Percentiles rank a stretch among this genome's conserved stretches.
Conservation (phyloP, 2,113 vertebrate genomes). For the Varanus salvator region DNA sequence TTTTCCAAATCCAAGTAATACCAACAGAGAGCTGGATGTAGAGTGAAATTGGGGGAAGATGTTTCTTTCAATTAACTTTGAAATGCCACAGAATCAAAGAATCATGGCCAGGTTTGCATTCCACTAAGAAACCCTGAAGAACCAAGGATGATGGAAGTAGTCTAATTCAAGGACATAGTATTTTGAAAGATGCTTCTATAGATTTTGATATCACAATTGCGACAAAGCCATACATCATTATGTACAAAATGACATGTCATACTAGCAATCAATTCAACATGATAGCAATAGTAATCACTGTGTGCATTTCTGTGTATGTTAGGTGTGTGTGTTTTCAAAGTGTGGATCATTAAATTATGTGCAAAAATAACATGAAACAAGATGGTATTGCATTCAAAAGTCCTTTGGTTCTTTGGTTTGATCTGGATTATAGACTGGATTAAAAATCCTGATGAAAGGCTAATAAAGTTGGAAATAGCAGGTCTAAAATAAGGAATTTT, state of each 20-base stretch:
- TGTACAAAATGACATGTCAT: conserved; percentile 38
- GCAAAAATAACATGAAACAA: conserved; percentile 53
- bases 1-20: background rate
- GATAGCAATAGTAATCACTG: conserved; percentile 63
- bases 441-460: no score
- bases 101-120: background rate
- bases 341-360: conserved; percentile 29
- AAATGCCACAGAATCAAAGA: background rate
- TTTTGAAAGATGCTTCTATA: conserved; percentile 45
- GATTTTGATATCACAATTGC: conserved; percentile 52
- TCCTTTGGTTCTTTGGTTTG: background rate
- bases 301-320: background rate
- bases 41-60: background rate
- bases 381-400: conserved; percentile 55
- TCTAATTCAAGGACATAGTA: conserved; percentile 52
- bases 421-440: no score
- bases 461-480: no score
- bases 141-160: conserved; percentile 28
- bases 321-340: conserved; percentile 44
- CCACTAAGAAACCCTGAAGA: conserved; percentile 28
- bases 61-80: background rate
- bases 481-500: no score
- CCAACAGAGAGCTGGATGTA: background rate
- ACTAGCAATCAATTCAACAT: conserved; percentile 55
- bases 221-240: conserved; percentile 55